Percentiles rank a stretch among this genome's conserved stretches.
phyloP scores from a whole-genome alignment of 2,797 vertebrate genomes.

The Aeoliscus strigatus region DNA sequence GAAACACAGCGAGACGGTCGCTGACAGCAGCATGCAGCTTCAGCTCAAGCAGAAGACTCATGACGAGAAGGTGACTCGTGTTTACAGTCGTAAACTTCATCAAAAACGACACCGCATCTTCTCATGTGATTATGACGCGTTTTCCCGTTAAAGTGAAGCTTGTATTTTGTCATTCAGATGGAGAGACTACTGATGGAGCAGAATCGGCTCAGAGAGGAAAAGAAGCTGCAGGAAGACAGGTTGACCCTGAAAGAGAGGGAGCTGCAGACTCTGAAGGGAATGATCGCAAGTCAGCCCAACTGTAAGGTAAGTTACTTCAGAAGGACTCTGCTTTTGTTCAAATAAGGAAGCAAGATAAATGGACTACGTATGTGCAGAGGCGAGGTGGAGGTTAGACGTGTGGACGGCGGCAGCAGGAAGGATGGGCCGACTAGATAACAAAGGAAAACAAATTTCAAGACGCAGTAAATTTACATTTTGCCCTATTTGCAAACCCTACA shows the following conservation, averaged over 20 bases:
- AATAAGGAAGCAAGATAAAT: no score
- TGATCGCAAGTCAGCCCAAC: constrained; percentile 15
- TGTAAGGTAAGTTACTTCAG: constrained; percentile 32
- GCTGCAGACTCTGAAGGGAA: constrained; percentile 25
- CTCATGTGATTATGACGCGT: no score
- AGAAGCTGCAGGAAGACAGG: constrained; percentile 41
- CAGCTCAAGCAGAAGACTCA: constrained; percentile 51
- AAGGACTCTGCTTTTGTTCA: no score
- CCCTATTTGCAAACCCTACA: no score
- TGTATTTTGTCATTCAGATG: constrained; percentile 50
- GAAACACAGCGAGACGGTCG: neutral
- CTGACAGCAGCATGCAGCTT: constrained; percentile 13
- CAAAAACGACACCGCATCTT: no score
- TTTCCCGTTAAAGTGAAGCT: no score
- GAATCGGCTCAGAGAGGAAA: constrained; percentile 59
- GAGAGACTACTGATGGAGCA: constrained; percentile 66
- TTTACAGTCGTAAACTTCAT: no score
- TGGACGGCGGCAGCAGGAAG: constrained; percentile 48
- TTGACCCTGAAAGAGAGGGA: constrained; percentile 51
- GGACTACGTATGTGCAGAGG: no score
- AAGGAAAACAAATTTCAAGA: no score
- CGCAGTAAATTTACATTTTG: no score
- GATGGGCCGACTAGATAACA: constrained; percentile 46
- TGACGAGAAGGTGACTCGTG: constrained; percentile 53
- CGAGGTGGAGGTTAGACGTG: constrained; percentile 14